phyloP scores from a whole-genome alignment of 1,140 invertebrate species.

The Palaemon carinicauda region DNA sequence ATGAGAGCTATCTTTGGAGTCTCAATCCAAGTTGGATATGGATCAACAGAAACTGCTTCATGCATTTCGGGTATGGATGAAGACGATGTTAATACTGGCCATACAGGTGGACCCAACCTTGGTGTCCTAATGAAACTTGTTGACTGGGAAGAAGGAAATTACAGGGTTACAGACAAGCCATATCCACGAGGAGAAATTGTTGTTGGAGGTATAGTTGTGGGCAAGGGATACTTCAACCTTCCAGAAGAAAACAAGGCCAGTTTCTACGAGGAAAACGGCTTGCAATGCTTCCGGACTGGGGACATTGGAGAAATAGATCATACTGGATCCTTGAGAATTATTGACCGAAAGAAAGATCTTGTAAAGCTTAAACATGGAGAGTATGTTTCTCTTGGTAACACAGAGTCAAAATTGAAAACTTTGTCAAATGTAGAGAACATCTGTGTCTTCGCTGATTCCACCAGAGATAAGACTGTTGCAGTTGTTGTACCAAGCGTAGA shows the following conservation, averaged over 20 bases:
- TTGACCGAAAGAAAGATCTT: conserved; percentile 96
- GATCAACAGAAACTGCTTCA: conserved; percentile 95
- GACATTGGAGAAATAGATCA: conserved; percentile 98
- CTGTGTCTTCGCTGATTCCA: conserved; percentile 89
- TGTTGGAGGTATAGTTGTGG: conserved; percentile 87
- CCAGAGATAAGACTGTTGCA: conserved; percentile 86
- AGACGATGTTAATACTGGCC: conserved; percentile 80
- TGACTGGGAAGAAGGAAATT: conserved; percentile 96
- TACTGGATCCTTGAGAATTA: conserved; percentile 58
- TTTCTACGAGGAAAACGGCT: conserved; percentile 83
- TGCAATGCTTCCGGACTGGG: conserved; percentile 92
- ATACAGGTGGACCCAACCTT: conserved; percentile 88
- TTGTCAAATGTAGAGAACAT: conserved; percentile 94
- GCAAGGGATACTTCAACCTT: conserved; percentile 93
- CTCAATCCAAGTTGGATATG: conserved; percentile 93
- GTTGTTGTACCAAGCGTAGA: conserved; percentile 77
- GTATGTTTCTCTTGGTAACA: conserved; percentile 92
- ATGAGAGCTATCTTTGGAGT: conserved; percentile 90
- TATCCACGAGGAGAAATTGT: conserved; percentile 92
- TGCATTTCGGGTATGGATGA: conserved; percentile 89
- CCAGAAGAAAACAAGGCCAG: conserved; percentile 88
- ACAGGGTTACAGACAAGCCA: conserved; percentile 87
- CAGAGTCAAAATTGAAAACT: conserved; percentile 90
- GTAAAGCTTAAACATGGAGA: conserved; percentile 97
- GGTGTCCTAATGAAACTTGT: conserved; percentile 86